These are phyloP conservation scores for Limnephilus auricula DNA, from an alignment of 2,888 invertebrate genomes.

Conservation along the genomic window DNA sequence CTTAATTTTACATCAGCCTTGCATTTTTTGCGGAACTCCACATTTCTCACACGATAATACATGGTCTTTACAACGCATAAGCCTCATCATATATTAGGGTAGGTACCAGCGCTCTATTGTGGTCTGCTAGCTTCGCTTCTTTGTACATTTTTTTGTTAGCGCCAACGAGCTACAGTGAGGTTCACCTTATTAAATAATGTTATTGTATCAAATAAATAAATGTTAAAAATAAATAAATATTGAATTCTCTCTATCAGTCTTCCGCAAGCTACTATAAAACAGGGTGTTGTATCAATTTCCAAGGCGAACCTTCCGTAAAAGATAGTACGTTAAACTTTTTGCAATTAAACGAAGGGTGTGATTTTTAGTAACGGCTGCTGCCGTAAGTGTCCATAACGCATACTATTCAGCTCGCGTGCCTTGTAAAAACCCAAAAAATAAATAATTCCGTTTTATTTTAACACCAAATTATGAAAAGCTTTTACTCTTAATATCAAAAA, in stretches of 20 bases:
- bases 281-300: conserved; percentile 2
- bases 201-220: too few species aligned
- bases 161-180: too few species aligned
- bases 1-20: too few species aligned
- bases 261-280: neutral
- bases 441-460: neutral
- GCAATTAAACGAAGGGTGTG: neutral
- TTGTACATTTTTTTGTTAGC: too few species aligned
- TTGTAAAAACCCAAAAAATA: neutral
- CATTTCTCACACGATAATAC: too few species aligned
- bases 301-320: neutral
- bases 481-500: neutral
- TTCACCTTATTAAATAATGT: too few species aligned
- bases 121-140: too few species aligned
- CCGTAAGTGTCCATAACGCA: neutral
- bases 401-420: neutral
- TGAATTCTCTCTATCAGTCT: neutral
- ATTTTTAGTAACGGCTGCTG: neutral
- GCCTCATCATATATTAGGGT: too few species aligned
- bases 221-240: neutral
- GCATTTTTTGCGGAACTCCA: too few species aligned
- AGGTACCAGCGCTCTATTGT: too few species aligned
- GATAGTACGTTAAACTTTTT: neutral
- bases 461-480: neutral
- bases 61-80: too few species aligned